Conservation (phyloP, 1,140 invertebrate species). For the Dendrolimus punctatus region DNA sequence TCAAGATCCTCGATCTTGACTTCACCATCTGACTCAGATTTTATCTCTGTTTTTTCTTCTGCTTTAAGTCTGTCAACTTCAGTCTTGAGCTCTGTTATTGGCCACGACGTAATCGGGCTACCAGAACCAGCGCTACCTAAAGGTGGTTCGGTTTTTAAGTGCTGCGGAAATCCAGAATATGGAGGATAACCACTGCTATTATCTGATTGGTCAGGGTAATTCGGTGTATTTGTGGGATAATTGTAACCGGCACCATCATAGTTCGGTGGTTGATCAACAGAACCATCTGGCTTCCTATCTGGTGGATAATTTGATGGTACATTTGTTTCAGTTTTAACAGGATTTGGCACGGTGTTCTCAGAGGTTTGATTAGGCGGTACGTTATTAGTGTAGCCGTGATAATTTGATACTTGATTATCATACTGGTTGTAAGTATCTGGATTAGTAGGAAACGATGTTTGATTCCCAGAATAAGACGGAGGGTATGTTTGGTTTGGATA, state of each 20-base stretch:
- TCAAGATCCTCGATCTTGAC: constrained; percentile 75
- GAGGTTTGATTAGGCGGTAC: constrained; percentile 23
- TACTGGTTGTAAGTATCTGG: constrained; percentile 47
- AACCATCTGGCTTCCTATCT: constrained; percentile 33
- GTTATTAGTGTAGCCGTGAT: constrained; percentile 45
- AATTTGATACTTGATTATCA: constrained; percentile 45
- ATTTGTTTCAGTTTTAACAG: constrained; percentile 23
- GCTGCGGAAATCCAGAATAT: constrained; percentile 34
- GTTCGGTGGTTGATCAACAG: constrained; percentile 11
- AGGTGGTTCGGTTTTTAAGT: constrained; percentile 53
- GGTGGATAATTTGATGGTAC: constrained; percentile 24
- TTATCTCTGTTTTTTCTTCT: constrained; percentile 63
- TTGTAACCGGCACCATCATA: constrained; percentile 31
- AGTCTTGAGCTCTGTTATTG: constrained; percentile 55
- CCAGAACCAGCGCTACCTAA: constrained; percentile 45
- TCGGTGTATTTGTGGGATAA: constrained; percentile 31
- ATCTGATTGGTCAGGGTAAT: constrained; percentile 29
- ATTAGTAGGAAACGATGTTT: constrained; percentile 28
- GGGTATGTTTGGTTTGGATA: constrained; percentile 35
- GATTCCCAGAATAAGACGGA: constrained; percentile 28
- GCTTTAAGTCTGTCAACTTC: constrained; percentile 58
- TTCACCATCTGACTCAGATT: constrained; percentile 68
- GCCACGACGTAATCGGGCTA: constrained; percentile 57
- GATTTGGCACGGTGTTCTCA: constrained; percentile 12
- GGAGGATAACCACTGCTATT: constrained; percentile 26